These are phyloP conservation scores for Spongilla lacustris DNA, from an alignment of 37 sponge, comb jelly and placozoan species.

Conservation along the genomic window DNA sequence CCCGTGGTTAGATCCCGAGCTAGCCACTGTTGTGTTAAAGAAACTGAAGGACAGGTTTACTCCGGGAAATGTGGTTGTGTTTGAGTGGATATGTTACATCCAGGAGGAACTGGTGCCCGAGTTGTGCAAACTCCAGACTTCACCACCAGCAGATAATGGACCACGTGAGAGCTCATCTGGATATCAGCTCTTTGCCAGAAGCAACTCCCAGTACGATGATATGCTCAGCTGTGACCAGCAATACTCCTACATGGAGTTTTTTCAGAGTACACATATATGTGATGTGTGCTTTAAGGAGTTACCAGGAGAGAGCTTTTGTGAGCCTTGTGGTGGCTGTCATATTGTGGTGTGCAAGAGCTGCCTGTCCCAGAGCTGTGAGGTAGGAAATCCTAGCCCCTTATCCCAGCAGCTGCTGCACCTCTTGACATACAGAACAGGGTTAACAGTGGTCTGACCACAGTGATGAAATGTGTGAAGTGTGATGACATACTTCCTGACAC, in stretches of 20 bases:
- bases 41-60: slow-evolving; percentile 36
- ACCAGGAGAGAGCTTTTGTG: slow-evolving; percentile 42
- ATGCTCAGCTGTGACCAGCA: slow-evolving; percentile 57
- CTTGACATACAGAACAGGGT: slow-evolving; percentile 23
- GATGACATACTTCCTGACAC: background rate
- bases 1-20: slow-evolving; percentile 58
- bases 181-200: slow-evolving; percentile 49
- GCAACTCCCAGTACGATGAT: slow-evolving; percentile 51
- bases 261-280: slow-evolving; percentile 43
- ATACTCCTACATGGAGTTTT: slow-evolving; percentile 50
- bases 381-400: background rate
- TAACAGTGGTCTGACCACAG: slow-evolving; percentile 11
- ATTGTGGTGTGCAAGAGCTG: slow-evolving; percentile 64
- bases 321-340: slow-evolving; percentile 28
- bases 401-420: background rate
- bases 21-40: background rate
- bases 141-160: background rate
- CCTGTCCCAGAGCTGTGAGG: slow-evolving; percentile 43
- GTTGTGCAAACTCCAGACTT: slow-evolving; percentile 12
- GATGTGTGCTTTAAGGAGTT: slow-evolving; percentile 42
- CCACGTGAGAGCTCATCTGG: background rate
- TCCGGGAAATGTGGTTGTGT: slow-evolving; percentile 66
- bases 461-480: slow-evolving; percentile 50
- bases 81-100: slow-evolving; percentile 57
- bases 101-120: slow-evolving; percentile 39